phyloP scores from a whole-genome alignment of 2,888 invertebrate genomes.

The Frankliniella fusca region DNA sequence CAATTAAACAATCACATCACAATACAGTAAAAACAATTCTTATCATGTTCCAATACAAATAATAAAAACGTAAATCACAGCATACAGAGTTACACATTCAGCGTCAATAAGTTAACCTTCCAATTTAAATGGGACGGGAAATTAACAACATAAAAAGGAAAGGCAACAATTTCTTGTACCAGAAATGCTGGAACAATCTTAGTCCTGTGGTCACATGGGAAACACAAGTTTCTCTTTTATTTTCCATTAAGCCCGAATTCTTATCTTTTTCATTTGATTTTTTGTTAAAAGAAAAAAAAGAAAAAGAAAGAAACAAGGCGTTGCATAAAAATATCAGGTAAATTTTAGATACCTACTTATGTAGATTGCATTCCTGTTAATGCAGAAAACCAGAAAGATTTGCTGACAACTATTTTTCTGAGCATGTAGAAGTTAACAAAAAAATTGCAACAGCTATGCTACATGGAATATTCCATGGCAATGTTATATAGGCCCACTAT shows the following conservation, averaged over 20 bases:
- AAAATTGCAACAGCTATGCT: too few species aligned
- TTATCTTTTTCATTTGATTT: not conserved
- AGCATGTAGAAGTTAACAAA: too few species aligned
- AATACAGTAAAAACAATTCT: not conserved
- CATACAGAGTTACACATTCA: not conserved
- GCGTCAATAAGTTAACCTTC: not conserved
- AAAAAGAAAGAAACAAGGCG: not conserved
- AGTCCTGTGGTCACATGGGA: too few species aligned
- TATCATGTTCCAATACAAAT: not conserved
- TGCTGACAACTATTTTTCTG: too few species aligned
- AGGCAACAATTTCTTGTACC: too few species aligned
- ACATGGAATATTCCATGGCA: too few species aligned
- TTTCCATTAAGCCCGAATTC: too few species aligned
- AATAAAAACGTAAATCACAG: constrained; percentile 18
- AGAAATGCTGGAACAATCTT: too few species aligned
- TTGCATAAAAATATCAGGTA: not conserved
- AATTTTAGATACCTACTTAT: not conserved
- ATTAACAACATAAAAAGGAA: too few species aligned
- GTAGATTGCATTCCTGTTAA: not conserved
- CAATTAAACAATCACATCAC: not conserved
- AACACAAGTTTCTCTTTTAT: too few species aligned
- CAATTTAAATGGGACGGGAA: not conserved
- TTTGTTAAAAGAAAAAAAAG: not conserved
- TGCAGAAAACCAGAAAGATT: too few species aligned
- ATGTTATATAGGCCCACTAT: too few species aligned